These are phyloP conservation scores for Plagodis pulveraria DNA, from an alignment of 2,888 invertebrate species.

Conservation along the genomic window DNA sequence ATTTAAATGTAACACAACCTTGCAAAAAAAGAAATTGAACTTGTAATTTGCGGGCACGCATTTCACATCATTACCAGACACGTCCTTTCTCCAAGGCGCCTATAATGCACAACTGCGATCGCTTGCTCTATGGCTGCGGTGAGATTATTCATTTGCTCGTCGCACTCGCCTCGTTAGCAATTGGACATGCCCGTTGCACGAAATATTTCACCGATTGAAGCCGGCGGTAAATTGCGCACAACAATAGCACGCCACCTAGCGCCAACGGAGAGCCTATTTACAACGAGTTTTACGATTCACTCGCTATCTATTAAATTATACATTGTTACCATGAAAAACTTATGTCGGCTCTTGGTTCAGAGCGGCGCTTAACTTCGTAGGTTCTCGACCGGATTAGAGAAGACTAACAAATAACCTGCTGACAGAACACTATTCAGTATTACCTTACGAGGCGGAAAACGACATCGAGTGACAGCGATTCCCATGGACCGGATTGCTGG, in stretches of 20 bases:
- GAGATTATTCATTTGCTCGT: conserved; percentile 82
- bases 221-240: conserved; percentile 81
- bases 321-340: conserved; percentile 34
- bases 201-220: conserved; percentile 85
- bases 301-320: conserved; percentile 78
- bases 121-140: conserved; percentile 71
- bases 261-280: conserved; percentile 69
- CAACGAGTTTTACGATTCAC: conserved; percentile 78
- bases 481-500: conserved; percentile 68
- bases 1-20: too few species aligned
- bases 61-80: conserved; percentile 29
- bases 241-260: conserved; percentile 72
- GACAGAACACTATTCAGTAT: conserved; percentile 68
- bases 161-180: conserved; percentile 83
- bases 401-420: conserved; percentile 61
- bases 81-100: conserved; percentile 34
- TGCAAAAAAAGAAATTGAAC: too few species aligned
- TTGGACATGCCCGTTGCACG: conserved; percentile 83
- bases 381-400: conserved; percentile 55
- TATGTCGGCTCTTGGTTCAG: conserved; percentile 25
- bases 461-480: conserved; percentile 76
- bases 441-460: conserved; percentile 71
- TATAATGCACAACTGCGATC: conserved; percentile 51
- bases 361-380: conserved; percentile 46
- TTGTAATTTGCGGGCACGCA: conserved; percentile 3